Percentiles rank a stretch among this genome's conserved stretches.
Conservation (phyloP, 2,797 vertebrate species). For the Esox lucius region DNA sequence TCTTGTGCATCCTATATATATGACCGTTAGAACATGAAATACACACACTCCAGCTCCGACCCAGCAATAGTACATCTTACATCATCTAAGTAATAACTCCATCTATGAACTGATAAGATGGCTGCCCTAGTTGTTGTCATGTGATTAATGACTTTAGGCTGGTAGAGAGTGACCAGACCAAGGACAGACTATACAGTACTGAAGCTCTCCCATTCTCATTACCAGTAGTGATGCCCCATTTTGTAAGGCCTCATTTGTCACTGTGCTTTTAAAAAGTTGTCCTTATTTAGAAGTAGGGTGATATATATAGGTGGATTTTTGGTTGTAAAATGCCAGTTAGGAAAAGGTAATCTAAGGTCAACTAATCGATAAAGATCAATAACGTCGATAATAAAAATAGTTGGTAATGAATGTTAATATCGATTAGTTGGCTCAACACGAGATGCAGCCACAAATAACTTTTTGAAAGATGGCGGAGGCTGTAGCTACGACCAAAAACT, state of each 20-base stretch:
- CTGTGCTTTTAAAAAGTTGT: conserved; percentile 16
- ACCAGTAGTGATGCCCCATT: conserved; percentile 32
- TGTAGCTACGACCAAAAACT: no score
- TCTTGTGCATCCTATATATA: background rate
- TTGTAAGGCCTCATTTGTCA: conserved; percentile 34
- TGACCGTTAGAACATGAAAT: no score
- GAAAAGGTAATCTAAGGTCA: background rate
- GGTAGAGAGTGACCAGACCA: conserved; percentile 34
- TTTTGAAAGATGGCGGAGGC: no score
- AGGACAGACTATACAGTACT: conserved; percentile 37
- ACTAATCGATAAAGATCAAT: no score
- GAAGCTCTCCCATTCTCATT: conserved; percentile 36
- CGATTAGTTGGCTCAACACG: no score
- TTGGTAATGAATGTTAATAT: no score
- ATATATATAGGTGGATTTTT: background rate
- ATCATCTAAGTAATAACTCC: conserved; percentile 35
- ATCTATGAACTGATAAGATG: conserved; percentile 43
- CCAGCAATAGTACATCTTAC: no score
- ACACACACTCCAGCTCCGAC: background rate
- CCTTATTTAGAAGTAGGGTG: conserved; percentile 8
- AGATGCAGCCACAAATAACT: no score
- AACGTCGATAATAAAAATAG: no score
- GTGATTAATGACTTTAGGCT: conserved; percentile 42
- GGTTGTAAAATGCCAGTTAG: background rate
- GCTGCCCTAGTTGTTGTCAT: conserved; percentile 29